A percentile compares a stretch with the other conserved stretches of the same genome.
Conservation (phyloP, 2,888 invertebrate species). For the Girardia tigrina region DNA sequence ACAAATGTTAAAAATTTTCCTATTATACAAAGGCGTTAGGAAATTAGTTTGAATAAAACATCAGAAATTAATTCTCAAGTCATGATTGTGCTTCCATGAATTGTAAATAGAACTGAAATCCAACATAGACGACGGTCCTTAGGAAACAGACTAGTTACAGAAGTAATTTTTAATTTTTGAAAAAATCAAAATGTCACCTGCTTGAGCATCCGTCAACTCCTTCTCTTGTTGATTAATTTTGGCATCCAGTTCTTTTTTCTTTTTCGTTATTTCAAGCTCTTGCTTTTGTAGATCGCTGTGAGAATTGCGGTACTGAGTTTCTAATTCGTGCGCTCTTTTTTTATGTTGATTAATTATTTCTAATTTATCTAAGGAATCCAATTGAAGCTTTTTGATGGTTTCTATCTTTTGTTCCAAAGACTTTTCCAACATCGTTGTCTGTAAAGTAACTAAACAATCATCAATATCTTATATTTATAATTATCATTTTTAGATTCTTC, state of each 20-base stretch:
- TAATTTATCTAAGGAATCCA: background rate
- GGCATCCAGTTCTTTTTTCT: background rate
- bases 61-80: no score
- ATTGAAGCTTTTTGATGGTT: background rate
- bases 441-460: background rate
- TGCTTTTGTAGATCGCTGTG: background rate
- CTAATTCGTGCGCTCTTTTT: background rate
- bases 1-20: no score
- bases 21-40: no score
- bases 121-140: no score
- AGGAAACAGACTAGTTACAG: no score
- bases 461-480: background rate
- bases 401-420: background rate
- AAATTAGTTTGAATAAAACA: no score
- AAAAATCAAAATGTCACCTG: no score
- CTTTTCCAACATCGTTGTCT: background rate
- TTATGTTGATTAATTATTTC: background rate
- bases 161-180: no score
- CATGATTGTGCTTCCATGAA: no score
- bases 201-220: background rate
- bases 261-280: background rate
- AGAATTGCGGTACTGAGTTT: background rate
- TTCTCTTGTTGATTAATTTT: conserved; percentile 7
- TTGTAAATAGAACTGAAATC: no score
- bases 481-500: background rate